Base-by-base conservation (phyloP, 2,888 invertebrate genomes). In the Galeopsomyia nigrocyanea region DNA sequence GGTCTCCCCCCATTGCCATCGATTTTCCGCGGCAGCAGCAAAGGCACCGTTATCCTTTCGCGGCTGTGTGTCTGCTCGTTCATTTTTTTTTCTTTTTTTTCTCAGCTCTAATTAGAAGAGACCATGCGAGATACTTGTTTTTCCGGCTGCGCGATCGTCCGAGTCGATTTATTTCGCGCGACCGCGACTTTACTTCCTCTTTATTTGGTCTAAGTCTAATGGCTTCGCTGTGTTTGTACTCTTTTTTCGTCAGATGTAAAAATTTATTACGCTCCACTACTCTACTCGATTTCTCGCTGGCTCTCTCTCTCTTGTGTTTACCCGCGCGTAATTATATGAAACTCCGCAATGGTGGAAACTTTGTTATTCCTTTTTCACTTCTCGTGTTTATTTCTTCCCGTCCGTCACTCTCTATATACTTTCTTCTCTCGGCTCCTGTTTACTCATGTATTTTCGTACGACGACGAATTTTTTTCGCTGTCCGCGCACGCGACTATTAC, bases 61-160 rank as follows among this genome's bases (percentile, higher is more conserved):
- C n/a, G n/a, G 39, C 13, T 7, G 39, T 10, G 1, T 7, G 13
- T 7, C 10, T 1, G 13, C 39, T 10, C 39, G 26, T 26, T 5
- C 26, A 5, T 26, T 10, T 1, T 39, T 39, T 7, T 10, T 39
- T 39, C 39, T 10, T 39, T 39, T 39, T 13, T 63, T 64, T 39
- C 63, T 69, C 50, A 63, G 51, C 49, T 70, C 64, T 64, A 70
- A 70, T 70, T 70, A 70, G 51, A 58, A 7, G 39, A 7, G 7
- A 39, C 10, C 10, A 39, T 7, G 31, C 31, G 53, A 46, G 39
- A 22, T n/a, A 26, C 61, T 68, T 61, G 53, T 61, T 47, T 22
- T 13, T 5, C 26, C 49, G 7, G 10, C n/a, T 14, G 19, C n/a
- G 39, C 49, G 14, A 50, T 26, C 17, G 50, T 9, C 13, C 47